Conservation (phyloP, 2,113 vertebrate genomes). For the Siniperca knerii region DNA sequence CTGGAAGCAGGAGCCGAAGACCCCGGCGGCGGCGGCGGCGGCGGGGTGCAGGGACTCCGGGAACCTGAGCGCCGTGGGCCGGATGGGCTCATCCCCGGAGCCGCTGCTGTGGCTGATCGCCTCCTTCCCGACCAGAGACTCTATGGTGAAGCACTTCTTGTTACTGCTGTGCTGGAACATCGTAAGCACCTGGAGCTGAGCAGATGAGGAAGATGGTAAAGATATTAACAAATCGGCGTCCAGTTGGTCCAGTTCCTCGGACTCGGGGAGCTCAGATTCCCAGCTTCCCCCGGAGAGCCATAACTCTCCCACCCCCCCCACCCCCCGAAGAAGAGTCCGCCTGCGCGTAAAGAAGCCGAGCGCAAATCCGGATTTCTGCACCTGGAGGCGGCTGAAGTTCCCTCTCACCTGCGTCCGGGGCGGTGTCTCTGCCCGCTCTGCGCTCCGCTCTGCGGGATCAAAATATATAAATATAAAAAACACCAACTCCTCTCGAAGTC, state of each 20-base stretch:
- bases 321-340: not conserved
- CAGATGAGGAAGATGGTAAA: not conserved
- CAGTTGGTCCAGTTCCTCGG: conserved; percentile 47
- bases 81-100: conserved; percentile 82
- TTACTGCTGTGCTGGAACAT: conserved; percentile 80
- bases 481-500: conserved; percentile 2
- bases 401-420: conserved; percentile 56
- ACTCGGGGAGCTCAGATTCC: conserved; percentile 57
- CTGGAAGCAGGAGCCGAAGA: conserved; percentile 85
- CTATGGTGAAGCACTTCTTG: conserved; percentile 85
- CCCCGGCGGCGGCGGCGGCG: conserved; percentile 62
- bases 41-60: conserved; percentile 81
- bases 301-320: conserved; percentile 50
- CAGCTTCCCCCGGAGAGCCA: conserved; percentile 67
- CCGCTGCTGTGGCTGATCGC: conserved; percentile 50
- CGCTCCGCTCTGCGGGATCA: not conserved
- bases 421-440: conserved; percentile 10
- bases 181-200: conserved; percentile 26
- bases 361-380: conserved; percentile 32
- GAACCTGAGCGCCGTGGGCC: conserved; percentile 82
- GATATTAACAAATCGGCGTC: conserved; percentile 12
- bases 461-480: not conserved
- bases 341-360: conserved; percentile 39
- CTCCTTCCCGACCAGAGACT: conserved; percentile 87
- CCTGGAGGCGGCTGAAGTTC: conserved; percentile 19